phyloP scores from a whole-genome alignment of 1,140 invertebrate species.

The Cotesia typhae region DNA sequence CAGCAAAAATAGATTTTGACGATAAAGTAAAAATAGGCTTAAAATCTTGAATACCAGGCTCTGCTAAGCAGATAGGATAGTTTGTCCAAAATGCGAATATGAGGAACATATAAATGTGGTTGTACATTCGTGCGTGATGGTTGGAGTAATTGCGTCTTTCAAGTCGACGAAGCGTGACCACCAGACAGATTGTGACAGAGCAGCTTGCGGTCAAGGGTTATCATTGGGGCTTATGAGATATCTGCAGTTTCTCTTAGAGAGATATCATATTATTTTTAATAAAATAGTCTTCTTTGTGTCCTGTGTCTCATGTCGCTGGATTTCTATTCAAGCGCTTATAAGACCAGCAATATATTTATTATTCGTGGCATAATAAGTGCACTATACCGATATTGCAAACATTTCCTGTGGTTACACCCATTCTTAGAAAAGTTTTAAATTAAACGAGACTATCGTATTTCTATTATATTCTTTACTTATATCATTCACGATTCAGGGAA shows the following conservation, averaged over 20 bases:
- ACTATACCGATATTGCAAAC: too few relatives aligned
- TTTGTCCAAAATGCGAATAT: slow-evolving; percentile 3
- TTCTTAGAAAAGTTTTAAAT: too few relatives aligned
- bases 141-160: slow-evolving; percentile 32
- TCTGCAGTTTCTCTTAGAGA: slow-evolving; percentile 9
- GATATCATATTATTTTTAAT: background rate
- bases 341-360: too few relatives aligned
- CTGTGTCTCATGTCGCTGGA: background rate
- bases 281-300: slow-evolving; percentile 12
- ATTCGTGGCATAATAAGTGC: too few relatives aligned
- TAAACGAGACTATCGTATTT: too few relatives aligned
- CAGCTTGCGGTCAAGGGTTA: slow-evolving; percentile 52
- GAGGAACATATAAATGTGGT: background rate
- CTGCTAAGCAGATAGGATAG: background rate
- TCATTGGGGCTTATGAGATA: slow-evolving; percentile 37
- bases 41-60: background rate
- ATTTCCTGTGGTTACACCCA: too few relatives aligned
- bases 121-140: slow-evolving; percentile 2
- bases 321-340: too few relatives aligned
- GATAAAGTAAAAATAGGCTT: background rate
- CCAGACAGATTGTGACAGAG: slow-evolving; percentile 58
- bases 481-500: too few relatives aligned
- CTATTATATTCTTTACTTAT: too few relatives aligned
- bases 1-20: background rate
- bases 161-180: slow-evolving; percentile 34